These are phyloP conservation scores for Pteria penguin DNA, from an alignment of 2,888 invertebrate species.

Conservation along the genomic window DNA sequence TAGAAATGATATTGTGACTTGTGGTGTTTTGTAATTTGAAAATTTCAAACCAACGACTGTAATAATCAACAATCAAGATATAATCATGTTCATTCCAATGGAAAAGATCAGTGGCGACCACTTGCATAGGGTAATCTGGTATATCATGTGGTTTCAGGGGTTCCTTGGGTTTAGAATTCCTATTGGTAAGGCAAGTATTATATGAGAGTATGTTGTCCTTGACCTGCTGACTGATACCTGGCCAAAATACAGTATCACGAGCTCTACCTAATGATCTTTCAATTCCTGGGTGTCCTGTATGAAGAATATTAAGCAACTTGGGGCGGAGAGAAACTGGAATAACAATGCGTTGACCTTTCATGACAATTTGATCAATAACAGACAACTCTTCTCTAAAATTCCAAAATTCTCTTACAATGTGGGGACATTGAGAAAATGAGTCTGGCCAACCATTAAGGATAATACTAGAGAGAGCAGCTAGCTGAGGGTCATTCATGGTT, in stretches of 20 bases:
- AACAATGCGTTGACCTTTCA: slow-evolving; percentile 30
- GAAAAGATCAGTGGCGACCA: slow-evolving; percentile 47
- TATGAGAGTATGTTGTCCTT: slow-evolving; percentile 27
- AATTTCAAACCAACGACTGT: slow-evolving; percentile 43
- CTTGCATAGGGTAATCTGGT: slow-evolving; percentile 49
- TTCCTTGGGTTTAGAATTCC: slow-evolving; percentile 43
- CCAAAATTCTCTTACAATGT: slow-evolving; percentile 32
- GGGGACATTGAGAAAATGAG: neutral
- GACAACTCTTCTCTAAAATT: slow-evolving; percentile 43
- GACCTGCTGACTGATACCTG: slow-evolving; percentile 5
- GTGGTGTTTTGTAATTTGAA: neutral
- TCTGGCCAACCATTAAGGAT: slow-evolving; percentile 41
- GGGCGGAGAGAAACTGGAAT: neutral
- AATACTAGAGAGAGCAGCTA: slow-evolving; percentile 19
- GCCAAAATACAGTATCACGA: slow-evolving; percentile 27
- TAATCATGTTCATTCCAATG: slow-evolving; percentile 36
- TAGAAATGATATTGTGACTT: slow-evolving; percentile 4
- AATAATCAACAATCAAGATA: slow-evolving; percentile 46
- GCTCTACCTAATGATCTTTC: neutral
- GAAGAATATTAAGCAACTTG: neutral
- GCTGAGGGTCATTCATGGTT: slow-evolving; percentile 33
- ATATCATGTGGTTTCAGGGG: slow-evolving; percentile 35
- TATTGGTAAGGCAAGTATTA: slow-evolving; percentile 31
- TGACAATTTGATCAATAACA: slow-evolving; percentile 32
- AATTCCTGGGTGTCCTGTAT: slow-evolving; percentile 4